Conservation (phyloP, 2,797 vertebrate species). For the Florisuga fusca region DNA sequence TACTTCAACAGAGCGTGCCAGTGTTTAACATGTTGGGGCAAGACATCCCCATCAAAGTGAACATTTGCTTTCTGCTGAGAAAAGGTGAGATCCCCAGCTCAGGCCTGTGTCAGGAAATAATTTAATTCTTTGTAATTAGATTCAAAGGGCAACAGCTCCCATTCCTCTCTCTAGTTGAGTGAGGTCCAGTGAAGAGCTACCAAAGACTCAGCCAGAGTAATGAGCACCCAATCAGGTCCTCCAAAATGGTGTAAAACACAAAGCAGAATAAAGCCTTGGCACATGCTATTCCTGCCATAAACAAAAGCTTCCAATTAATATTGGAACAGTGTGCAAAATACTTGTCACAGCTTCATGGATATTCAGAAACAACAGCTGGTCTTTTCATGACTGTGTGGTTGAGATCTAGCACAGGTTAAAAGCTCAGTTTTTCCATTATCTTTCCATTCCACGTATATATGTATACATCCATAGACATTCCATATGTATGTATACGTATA, state of each 20-base stretch:
- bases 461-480: not conserved
- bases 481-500: not conserved
- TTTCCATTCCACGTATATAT: not conserved
- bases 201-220: not conserved
- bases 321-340: not conserved
- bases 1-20: not conserved
- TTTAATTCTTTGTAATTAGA: not conserved
- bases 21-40: not conserved
- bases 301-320: constrained; percentile 6
- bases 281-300: not conserved
- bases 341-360: not conserved
- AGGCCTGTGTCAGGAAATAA: not conserved
- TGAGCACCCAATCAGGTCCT: not conserved
- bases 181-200: not conserved
- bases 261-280: not conserved
- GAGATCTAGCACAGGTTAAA: not conserved
- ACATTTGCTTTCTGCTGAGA: not conserved
- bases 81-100: not conserved
- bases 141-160: not conserved
- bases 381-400: not conserved
- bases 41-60: not conserved
- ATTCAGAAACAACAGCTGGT: constrained; percentile 23
- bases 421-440: not conserved
- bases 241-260: not conserved
- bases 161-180: not conserved